phyloP scores from a whole-genome alignment of 2,888 invertebrate genomes.

The Tetheella fluctuosa region DNA sequence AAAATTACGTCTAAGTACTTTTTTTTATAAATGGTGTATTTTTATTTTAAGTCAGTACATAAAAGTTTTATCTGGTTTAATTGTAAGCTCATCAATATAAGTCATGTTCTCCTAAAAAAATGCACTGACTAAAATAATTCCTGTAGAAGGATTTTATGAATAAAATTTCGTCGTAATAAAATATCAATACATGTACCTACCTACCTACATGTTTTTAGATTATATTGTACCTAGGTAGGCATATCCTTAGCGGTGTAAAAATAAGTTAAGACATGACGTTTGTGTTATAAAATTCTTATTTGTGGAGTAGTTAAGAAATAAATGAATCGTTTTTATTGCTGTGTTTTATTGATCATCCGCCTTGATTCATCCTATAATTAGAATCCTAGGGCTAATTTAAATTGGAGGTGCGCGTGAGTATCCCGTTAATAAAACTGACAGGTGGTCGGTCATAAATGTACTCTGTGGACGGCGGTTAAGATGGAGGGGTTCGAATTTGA shows the following conservation, averaged over 20 bases:
- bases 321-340: conserved; percentile 31
- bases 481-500: conserved; percentile 33
- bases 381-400: conserved; percentile 12
- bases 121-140: not conserved
- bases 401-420: conserved; percentile 14
- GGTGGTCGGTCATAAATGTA: conserved; percentile 8
- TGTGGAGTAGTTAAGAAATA: conserved; percentile 36
- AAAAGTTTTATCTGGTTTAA: not conserved
- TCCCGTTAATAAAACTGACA: conserved; percentile 15
- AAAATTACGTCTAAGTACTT: too few relatives aligned
- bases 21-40: too few relatives aligned
- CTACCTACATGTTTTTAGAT: not conserved
- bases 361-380: conserved; percentile 6
- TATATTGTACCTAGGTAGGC: conserved; percentile 22
- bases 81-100: too few relatives aligned
- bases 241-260: conserved; percentile 27
- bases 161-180: not conserved
- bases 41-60: not conserved
- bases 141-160: not conserved
- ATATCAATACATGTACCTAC: not conserved
- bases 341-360: conserved; percentile 15
- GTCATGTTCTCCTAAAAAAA: too few relatives aligned
- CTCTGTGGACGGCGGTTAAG: conserved; percentile 9
- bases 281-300: conserved; percentile 32
- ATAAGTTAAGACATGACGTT: conserved; percentile 27